Base-by-base conservation (phyloP, 2,888 invertebrate species). In the Ophion slaviceki region DNA sequence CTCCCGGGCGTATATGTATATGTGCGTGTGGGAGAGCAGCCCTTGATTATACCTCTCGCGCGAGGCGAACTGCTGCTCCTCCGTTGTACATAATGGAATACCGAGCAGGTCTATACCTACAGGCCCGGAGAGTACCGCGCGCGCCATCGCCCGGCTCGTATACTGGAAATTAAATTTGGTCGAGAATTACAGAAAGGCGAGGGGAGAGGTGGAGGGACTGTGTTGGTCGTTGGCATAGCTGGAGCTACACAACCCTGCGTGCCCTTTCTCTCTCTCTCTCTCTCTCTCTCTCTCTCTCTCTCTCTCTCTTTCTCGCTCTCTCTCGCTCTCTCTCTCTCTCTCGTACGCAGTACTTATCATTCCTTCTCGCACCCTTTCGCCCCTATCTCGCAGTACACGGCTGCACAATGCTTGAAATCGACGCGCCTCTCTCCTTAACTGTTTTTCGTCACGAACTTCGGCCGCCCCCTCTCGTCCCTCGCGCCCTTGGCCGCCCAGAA, bases 161-260 rank as follows among this genome's bases (percentile, higher is more conserved):
- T 81, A 70, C 81, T 71, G 80, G 85, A 86, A 88, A 88, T 88
- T 86, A 88, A 88, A 88, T 88, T 87, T 86, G 84, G 86, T 86
- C 79, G 84, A 79, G 86, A 88, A 88, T 88, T 88, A 85, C 45
- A 79, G 87, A 82, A 84, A 87, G 64, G 4, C 24, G 61, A 6
- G 72, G 24, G 61, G 61, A 32, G 61, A 61, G 61, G 74, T 40
- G 20, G 59, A 10, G 74, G 72, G 79, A 47, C 66, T 82, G 66
- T 82, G 28, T 82, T 79, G 45, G 71, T 77, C 72, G 59, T 59
- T 28, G 71, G 62, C 82, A 71, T 79, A 71, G 71, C 20, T 68
- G n/a, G 11, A 45, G 28, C 24, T 45, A 59, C 40, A 17, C 57
- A 11, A 47, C 68, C 53, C 59, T 62, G 14, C 40, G 36, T 67